Evolutionary conservation across 2,113 vertebrate genomes (phyloP).

Genomic region (Oophaga pumilio): DNA sequence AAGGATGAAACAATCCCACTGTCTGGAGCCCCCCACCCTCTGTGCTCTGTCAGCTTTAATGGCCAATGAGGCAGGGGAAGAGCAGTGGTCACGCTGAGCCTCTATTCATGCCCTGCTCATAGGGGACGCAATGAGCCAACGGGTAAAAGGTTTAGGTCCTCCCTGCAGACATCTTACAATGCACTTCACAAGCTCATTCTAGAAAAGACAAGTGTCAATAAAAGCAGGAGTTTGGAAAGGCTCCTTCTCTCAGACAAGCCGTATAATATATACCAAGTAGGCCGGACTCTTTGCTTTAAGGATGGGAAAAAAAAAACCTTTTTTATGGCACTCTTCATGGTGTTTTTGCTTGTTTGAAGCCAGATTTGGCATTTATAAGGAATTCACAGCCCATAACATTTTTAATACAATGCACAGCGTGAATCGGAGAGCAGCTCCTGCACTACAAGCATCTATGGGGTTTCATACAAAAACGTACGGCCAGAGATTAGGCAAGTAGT

Average conservation of each 20-base stretch:
- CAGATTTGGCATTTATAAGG: too few relatives aligned
- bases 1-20: slow-evolving; percentile 56
- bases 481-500: too few relatives aligned
- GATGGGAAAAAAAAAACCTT: too few relatives aligned
- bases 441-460: too few relatives aligned
- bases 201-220: slow-evolving; percentile 9
- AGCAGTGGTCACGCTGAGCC: slow-evolving; percentile 18
- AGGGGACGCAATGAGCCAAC: slow-evolving; percentile 46
- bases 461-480: too few relatives aligned
- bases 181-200: background rate
- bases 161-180: slow-evolving; percentile 7
- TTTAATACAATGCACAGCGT: too few relatives aligned
- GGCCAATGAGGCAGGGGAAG: slow-evolving; percentile 57
- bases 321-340: too few relatives aligned
- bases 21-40: slow-evolving; percentile 57
- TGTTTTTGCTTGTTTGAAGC: too few relatives aligned
- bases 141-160: slow-evolving; percentile 31
- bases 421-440: too few relatives aligned
- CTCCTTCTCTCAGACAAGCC: background rate
- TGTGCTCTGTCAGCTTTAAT: slow-evolving; percentile 56
- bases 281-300: too few relatives aligned
- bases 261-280: too few relatives aligned
- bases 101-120: slow-evolving; percentile 21
- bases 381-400: too few relatives aligned
- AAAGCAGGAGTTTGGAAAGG: background rate